Evolutionary conservation across 2,797 vertebrate genomes (phyloP).

Genomic region (Todus mexicanus): DNA sequence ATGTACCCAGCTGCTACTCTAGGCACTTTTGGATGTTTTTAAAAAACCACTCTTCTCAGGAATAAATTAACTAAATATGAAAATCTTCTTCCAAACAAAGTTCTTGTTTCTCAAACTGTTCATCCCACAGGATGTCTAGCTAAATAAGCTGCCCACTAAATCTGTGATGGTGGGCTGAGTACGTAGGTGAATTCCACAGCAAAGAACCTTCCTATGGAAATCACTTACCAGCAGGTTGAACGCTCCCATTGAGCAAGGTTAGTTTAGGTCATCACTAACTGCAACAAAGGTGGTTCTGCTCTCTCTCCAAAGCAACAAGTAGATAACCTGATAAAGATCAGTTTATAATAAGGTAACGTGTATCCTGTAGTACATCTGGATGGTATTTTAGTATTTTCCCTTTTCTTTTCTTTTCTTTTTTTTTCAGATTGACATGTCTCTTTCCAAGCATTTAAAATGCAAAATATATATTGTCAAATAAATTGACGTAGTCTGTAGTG

Average conservation of each 20-base stretch:
- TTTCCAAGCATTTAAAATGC: background rate
- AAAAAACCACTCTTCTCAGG: background rate
- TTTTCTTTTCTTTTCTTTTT: background rate
- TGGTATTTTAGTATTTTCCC: background rate
- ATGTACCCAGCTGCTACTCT: background rate
- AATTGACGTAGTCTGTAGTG: background rate
- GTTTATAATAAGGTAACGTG: fast-evolving
- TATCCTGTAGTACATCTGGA: background rate
- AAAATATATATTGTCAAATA: background rate
- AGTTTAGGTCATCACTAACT: background rate
- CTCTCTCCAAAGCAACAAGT: background rate
- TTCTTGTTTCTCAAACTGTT: background rate
- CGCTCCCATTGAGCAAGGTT: background rate
- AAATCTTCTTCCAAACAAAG: background rate
- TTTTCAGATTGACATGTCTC: background rate
- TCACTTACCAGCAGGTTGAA: background rate
- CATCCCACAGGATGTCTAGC: background rate
- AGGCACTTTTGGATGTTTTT: background rate
- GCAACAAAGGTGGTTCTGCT: background rate
- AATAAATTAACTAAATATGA: background rate
- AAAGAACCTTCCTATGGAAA: background rate
- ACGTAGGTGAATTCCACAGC: background rate
- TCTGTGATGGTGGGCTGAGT: background rate
- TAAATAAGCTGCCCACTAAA: background rate
- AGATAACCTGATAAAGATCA: background rate